Conservation (phyloP, 2,888 invertebrate species). For the Ditula angustiorana region DNA sequence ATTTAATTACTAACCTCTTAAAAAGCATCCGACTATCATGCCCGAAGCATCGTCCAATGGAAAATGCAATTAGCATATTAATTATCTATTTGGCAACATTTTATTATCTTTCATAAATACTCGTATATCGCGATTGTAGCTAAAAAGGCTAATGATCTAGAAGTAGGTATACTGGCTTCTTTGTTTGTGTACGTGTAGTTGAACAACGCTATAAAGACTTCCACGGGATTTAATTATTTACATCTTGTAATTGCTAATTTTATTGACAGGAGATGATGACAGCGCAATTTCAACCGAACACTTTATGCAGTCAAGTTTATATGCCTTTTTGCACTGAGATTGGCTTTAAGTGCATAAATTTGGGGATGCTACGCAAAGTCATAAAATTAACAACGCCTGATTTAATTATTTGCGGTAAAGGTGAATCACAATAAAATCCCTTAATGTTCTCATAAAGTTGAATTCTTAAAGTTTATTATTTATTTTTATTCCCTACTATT, state of each 20-base stretch:
- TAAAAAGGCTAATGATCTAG: neutral
- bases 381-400: constrained; percentile 15
- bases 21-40: constrained; percentile 60
- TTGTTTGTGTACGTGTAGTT: neutral
- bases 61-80: constrained; percentile 61
- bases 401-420: constrained; percentile 8
- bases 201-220: neutral
- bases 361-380: neutral
- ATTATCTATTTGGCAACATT: constrained; percentile 56
- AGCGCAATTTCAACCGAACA: neutral
- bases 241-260: neutral
- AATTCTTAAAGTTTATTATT: constrained; percentile 19
- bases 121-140: neutral
- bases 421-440: constrained; percentile 19
- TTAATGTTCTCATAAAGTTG: constrained; percentile 17
- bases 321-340: neutral
- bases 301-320: neutral
- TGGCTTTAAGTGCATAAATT: neutral
- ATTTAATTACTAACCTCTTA: constrained; percentile 64
- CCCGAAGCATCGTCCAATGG: constrained; percentile 50
- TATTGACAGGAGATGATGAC: neutral
- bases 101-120: constrained; percentile 33
- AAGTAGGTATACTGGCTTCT: neutral
- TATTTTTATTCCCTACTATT: constrained; percentile 11
- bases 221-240: neutral